Evolutionary conservation across 2,888 invertebrate genomes (phyloP), one percentile per base, ranked within the genome.

Genomic region (Eustalomyia histrio): DNA sequence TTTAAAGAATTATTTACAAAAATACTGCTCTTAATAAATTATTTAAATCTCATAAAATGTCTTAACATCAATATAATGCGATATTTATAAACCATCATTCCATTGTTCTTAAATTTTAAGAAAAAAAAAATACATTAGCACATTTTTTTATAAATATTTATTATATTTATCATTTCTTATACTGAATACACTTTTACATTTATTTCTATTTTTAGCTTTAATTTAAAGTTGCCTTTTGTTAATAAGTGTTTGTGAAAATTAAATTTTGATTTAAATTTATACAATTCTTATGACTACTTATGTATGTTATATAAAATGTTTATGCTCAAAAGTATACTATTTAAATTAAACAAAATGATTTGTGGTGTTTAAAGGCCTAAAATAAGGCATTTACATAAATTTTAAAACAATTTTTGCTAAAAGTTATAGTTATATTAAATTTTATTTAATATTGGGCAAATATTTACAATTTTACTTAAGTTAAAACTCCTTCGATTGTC

Each of bases 401-500:
- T 63, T 10, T 50, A 33, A 17, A 17, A 1, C 6, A 24, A 1
- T 24, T 4, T 17, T 6, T 21, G 21, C 5, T 10, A 33, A 21
- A 18, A 21, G 12, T 21, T n/a, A n/a, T n/a, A 21, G 21, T 21
- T 12, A 18, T n/a, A 35, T 9, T 16, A 35, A 0, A 17, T 8
- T 16, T 60, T 35, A 60, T 2, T n/a, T 16, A 35, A 29, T 33
- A 58, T 9, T 39, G 35, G 17, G 18, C 14, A 39, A 39, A 10
- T 60, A 33, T 39, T 29, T 43, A 43, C 43, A n/a, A 9, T 33
- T 29, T 55, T 57, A 21, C 29, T 24, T 47, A 67, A 67, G 4
- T 18, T 55, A 39, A 17, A 33, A 58, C 21, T 60, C 33, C 17
- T 57, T 69, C 69, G 81, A 81, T 81, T 81, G 81, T 81, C 81